Evolutionary conservation across 2,113 vertebrate species (phyloP).

Genomic region (Scopus umbretta): DNA sequence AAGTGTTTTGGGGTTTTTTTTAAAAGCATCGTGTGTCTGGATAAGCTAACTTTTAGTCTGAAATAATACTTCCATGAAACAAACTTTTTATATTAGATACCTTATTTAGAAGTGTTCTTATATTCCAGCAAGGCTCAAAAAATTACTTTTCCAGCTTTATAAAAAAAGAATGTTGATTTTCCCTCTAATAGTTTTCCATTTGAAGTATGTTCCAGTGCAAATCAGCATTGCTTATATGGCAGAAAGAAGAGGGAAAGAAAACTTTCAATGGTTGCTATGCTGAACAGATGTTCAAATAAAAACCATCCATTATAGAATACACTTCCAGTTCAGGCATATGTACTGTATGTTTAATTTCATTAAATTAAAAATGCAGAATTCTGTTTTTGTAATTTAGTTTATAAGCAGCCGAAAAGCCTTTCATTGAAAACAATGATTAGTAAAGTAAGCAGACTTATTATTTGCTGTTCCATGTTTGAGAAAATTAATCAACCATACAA

Average conservation of each 20-base stretch:
- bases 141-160: background rate
- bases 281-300: slow-evolving; percentile 14
- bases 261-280: background rate
- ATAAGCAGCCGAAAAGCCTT: background rate
- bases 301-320: background rate
- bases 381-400: background rate
- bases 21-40: background rate
- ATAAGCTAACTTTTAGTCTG: background rate
- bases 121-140: background rate
- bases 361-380: background rate
- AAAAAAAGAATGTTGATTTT: background rate
- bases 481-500: background rate
- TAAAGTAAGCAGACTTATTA: background rate
- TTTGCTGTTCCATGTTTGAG: background rate
- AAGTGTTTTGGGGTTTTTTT: background rate
- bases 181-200: background rate
- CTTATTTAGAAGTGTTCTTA: background rate
- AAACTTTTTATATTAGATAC: background rate
- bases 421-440: background rate
- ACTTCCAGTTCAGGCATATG: background rate
- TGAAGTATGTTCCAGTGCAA: background rate
- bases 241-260: background rate
- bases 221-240: background rate
- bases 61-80: background rate
- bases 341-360: background rate